Evolutionary conservation across 1,140 invertebrate species (phyloP).

Genomic region (Ericerus pela): DNA sequence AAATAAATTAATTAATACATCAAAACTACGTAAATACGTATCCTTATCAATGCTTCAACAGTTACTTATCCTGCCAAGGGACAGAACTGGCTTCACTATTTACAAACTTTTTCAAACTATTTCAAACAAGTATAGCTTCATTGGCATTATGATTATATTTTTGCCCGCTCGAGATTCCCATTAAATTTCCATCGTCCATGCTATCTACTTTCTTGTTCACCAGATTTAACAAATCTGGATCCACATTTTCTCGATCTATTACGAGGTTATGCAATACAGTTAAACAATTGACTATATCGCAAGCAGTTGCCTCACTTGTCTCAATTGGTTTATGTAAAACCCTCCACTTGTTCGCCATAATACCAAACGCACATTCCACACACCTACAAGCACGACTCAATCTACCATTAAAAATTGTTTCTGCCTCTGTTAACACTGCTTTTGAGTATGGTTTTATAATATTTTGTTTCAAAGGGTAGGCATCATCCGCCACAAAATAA

Average conservation of each 20-base stretch:
- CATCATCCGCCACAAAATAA: constrained; percentile 28
- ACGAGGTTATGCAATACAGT: constrained; percentile 6
- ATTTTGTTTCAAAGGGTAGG: constrained; percentile 23
- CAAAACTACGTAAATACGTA: too few relatives aligned
- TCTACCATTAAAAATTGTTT: constrained; percentile 27
- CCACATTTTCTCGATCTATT: constrained; percentile 5
- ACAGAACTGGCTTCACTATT: too few relatives aligned
- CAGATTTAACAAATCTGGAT: too few relatives aligned
- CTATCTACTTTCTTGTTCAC: too few relatives aligned
- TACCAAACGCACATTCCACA: constrained; percentile 27
- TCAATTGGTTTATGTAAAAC: constrained; percentile 23
- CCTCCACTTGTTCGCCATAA: constrained; percentile 27
- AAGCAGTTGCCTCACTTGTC: neutral
- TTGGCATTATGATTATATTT: too few relatives aligned
- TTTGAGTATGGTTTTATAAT: constrained; percentile 29
- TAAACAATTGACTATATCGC: constrained; percentile 4
- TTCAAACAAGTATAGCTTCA: too few relatives aligned
- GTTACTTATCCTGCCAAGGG: too few relatives aligned
- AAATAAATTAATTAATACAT: too few relatives aligned
- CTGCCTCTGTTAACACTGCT: constrained; percentile 3
- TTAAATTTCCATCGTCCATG: too few relatives aligned
- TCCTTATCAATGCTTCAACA: too few relatives aligned
- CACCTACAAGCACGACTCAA: constrained; percentile 21
- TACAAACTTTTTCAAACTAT: too few relatives aligned
- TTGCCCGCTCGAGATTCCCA: too few relatives aligned